Conservation (phyloP, 2,888 invertebrate species). For the Mythimna vitellina region DNA sequence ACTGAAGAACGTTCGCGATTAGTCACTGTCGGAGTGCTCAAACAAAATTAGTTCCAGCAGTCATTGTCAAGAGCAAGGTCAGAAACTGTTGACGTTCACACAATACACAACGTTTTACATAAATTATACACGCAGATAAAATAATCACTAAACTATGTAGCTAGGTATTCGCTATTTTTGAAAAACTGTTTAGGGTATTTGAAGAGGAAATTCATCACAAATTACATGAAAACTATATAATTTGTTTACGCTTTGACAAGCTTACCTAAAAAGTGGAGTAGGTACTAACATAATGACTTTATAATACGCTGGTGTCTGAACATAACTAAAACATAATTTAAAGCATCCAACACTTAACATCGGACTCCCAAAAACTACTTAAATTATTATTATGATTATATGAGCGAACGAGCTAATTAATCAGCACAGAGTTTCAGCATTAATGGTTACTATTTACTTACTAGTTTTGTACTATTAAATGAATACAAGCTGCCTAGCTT, state of each 20-base stretch:
- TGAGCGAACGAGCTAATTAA: neutral
- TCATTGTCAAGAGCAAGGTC: conserved; percentile 69
- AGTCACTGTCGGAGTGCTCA: conserved; percentile 33
- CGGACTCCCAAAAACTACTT: neutral
- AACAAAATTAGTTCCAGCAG: conserved; percentile 61
- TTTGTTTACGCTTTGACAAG: neutral
- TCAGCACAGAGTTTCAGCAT: neutral
- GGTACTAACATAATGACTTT: neutral
- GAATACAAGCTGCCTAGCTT: too few relatives aligned
- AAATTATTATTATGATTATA: neutral
- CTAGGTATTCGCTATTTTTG: conserved; percentile 26
- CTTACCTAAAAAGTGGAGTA: neutral
- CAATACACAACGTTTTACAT: conserved; percentile 37
- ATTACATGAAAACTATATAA: conserved; percentile 9
- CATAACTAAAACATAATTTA: neutral
- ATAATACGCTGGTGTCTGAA: too few relatives aligned
- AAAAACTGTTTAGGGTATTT: conserved; percentile 8
- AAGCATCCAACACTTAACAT: neutral
- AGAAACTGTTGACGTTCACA: conserved; percentile 30
- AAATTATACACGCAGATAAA: conserved; percentile 20
- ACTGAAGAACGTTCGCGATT: conserved; percentile 28
- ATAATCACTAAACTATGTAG: conserved; percentile 20
- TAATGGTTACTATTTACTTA: too few relatives aligned
- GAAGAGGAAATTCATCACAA: conserved; percentile 14
- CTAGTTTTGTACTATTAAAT: neutral